Base-by-base conservation (phyloP, 2,888 invertebrate genomes). In the Acronicta psi region DNA sequence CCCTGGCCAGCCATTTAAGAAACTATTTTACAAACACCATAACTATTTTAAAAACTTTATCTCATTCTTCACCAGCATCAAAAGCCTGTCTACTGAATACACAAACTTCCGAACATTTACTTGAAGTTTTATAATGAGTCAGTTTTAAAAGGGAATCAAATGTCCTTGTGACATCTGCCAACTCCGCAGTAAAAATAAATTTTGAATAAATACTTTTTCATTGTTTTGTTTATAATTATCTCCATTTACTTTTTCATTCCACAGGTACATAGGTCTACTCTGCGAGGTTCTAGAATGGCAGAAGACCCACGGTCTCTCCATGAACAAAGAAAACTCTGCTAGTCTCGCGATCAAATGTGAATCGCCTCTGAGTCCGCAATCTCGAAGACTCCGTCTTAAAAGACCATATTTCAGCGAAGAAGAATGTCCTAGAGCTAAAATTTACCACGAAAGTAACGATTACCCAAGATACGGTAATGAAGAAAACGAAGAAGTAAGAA, bases 251-350 rank as follows among this genome's bases (percentile, higher is more conserved):
- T 2, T 1, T 29, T 23, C 36, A 2, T 51, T 51, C 11, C 1
- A 43, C 86, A 97, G 97, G 81, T 99, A 99, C 88, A 99, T 99
- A 68, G 96, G 96, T 47, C 95, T 99, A 0, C 94, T 99, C 20
- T 96, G 96, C 62, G 97, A 96, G 82, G 98, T 99, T 0, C 87
- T 99, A 11, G 98, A 98, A 79, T 99, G 98, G 97, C 99, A 99
- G 90, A 97, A 96, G 75, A 89, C 80, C 34, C 90, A 93, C 62
- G 89, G 91, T 6, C 82, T 89, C 0, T 80, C 90, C 10, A 92
- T 89, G 63, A 94, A 94, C 75, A 94, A 92, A 63, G 93, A 94
- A 49, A 94, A 93, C 79, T 84, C 88, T 0, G 90, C 88, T 0
- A 88, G 83, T 25, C 79, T 94, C 0, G 93, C 94, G 37, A 95